A percentile compares a stretch with the other conserved stretches of the same genome.
Conservation (phyloP, 37 sponge, comb jelly and placozoan genomes). For the Aphrocallistes beatrix region DNA sequence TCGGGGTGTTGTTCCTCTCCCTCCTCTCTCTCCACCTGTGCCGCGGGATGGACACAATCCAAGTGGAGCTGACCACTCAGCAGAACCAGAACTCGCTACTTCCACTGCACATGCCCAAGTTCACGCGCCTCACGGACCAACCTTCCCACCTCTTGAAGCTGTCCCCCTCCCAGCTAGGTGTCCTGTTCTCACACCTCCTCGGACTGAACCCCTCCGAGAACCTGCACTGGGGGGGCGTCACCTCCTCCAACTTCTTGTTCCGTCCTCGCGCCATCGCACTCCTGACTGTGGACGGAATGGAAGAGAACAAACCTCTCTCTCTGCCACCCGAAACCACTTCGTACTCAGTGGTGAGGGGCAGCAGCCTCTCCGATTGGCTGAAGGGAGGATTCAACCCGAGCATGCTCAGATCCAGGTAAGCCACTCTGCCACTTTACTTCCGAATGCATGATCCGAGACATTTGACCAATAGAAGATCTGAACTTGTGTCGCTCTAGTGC, state of each 20-base stretch:
- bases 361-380: neutral
- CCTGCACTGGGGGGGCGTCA: neutral
- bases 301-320: neutral
- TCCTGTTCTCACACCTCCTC: constrained; percentile 4
- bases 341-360: neutral
- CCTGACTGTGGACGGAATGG: neutral
- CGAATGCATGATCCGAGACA: no score
- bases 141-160: neutral
- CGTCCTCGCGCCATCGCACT: neutral
- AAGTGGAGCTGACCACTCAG: neutral
- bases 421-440: neutral
- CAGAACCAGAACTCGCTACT: neutral
- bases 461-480: no score
- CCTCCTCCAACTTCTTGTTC: neutral
- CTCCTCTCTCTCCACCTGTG: neutral
- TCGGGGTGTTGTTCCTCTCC: neutral
- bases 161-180: neutral
- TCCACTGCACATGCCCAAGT: neutral
- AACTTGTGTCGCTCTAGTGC: no score
- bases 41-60: neutral
- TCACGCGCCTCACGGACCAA: neutral
- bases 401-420: neutral
- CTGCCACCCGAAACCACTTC: neutral
- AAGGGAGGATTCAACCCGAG: neutral
- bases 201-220: neutral